phyloP scores from a whole-genome alignment of 2,113 vertebrate genomes.

The Hirundichthys speculiger region DNA sequence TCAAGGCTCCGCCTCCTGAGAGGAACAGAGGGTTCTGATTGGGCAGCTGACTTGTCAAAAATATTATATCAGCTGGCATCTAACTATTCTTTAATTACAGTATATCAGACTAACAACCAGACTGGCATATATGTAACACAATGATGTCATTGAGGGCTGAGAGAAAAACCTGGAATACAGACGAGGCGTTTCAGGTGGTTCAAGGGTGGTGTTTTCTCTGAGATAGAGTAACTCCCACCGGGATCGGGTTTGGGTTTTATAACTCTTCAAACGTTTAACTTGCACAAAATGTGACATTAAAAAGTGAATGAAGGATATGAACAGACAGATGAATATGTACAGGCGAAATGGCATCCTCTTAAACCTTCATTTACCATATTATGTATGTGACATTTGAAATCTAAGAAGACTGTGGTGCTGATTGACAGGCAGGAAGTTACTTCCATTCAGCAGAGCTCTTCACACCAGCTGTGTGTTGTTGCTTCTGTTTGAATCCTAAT shows the following conservation, averaged over 20 bases:
- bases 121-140: background rate
- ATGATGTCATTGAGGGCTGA: background rate
- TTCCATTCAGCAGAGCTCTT: slow-evolving; percentile 49
- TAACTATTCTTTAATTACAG: background rate
- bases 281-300: background rate
- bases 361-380: slow-evolving; percentile 39
- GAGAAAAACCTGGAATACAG: background rate
- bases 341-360: slow-evolving; percentile 23
- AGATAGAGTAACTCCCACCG: too few species aligned
- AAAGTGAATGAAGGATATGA: background rate
- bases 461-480: slow-evolving; percentile 56
- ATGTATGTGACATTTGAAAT: slow-evolving; percentile 54
- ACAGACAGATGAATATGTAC: background rate
- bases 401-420: slow-evolving; percentile 37
- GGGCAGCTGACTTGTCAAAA: too few species aligned
- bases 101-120: background rate
- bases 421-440: slow-evolving; percentile 65
- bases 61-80: too few species aligned
- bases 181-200: background rate
- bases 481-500: slow-evolving; percentile 65
- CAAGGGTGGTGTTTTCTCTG: background rate
- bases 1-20: too few species aligned
- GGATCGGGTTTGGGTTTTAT: background rate
- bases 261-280: background rate
- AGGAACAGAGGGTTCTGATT: too few species aligned